These are phyloP conservation scores for Climacteris rufus DNA, from an alignment of 2,113 vertebrate genomes.

Conservation along the genomic window DNA sequence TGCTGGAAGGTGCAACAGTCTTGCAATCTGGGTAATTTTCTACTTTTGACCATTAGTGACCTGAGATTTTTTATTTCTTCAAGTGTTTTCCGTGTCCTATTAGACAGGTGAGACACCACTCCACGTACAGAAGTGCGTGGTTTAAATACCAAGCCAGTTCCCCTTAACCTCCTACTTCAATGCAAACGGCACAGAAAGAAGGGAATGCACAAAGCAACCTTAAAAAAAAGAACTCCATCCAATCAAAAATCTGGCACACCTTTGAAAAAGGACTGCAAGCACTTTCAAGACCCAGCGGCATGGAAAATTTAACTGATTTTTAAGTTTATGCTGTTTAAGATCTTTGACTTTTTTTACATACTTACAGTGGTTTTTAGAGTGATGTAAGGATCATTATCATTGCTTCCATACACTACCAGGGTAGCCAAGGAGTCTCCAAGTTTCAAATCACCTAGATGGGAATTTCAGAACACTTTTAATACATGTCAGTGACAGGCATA, in stretches of 20 bases:
- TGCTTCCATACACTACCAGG: conserved; percentile 86
- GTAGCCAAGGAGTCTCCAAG: conserved; percentile 90
- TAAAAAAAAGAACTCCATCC: neutral
- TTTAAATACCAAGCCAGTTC: neutral
- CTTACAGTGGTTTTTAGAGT: conserved; percentile 93
- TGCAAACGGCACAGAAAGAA: neutral
- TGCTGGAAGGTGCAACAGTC: neutral
- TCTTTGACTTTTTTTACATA: neutral
- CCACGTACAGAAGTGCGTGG: rapidly evolving
- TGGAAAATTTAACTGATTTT: neutral
- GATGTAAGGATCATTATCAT: conserved; percentile 91
- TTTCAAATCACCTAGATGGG: conserved; percentile 73
- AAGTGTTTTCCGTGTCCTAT: neutral
- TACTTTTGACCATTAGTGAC: neutral
- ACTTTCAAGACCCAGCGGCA: neutral
- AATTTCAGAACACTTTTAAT: neutral
- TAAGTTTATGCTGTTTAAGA: neutral
- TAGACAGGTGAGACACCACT: neutral
- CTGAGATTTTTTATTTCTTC: neutral
- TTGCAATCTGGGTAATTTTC: neutral
- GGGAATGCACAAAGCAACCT: neutral
- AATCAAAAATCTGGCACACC: neutral
- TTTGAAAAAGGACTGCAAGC: neutral
- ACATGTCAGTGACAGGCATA: neutral
- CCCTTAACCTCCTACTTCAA: neutral